Conservation (phyloP, 2,888 invertebrate genomes). For the Cancer borealis region DNA sequence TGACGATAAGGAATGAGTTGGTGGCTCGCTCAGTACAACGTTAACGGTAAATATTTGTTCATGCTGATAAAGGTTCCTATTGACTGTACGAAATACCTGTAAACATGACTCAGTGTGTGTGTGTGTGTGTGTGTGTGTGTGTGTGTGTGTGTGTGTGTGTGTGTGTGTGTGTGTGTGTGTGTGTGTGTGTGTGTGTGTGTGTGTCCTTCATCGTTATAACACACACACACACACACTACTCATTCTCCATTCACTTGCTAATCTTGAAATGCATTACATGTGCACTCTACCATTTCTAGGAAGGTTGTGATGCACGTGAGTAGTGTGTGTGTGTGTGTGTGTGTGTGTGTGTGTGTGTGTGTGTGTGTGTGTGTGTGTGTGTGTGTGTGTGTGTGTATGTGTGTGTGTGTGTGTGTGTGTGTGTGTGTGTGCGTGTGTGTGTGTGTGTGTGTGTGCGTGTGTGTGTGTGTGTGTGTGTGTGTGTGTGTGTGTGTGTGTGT, state of each 20-base stretch:
- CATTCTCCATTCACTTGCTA: neutral
- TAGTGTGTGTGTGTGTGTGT: neutral
- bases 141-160: neutral
- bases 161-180: too few relatives aligned
- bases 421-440: too few relatives aligned
- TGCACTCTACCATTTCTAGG: neutral
- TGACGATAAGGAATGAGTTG: neutral
- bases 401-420: too few relatives aligned
- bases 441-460: too few relatives aligned
- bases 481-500: too few relatives aligned
- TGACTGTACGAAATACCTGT: neutral
- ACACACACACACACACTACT: neutral
- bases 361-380: too few relatives aligned
- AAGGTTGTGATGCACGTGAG: neutral
- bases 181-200: too few relatives aligned
- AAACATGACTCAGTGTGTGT: neutral
- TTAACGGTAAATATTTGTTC: neutral
- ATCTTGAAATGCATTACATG: neutral
- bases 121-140: constrained; percentile 1
- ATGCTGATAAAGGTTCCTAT: neutral
- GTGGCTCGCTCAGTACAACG: neutral
- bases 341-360: too few relatives aligned
- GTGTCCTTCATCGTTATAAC: neutral
- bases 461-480: too few relatives aligned
- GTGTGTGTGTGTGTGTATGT: too few relatives aligned